A percentile compares a stretch with the other conserved stretches of the same genome.
phyloP scores from a whole-genome alignment of 2,113 vertebrate species.

The Notiomystis cincta region DNA sequence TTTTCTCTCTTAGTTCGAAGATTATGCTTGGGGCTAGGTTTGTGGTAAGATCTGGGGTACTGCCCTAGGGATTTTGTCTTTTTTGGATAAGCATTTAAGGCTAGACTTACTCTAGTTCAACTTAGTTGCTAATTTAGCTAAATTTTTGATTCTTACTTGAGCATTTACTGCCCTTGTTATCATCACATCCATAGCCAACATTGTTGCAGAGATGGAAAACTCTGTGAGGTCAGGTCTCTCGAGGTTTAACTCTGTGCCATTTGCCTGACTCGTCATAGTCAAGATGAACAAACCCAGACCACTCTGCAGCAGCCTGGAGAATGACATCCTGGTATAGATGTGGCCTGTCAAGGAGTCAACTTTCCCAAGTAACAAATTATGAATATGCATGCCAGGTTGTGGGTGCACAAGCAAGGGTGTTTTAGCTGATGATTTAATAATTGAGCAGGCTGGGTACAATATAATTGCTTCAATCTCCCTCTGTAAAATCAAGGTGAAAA shows the following conservation, averaged over 20 bases:
- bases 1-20: not conserved
- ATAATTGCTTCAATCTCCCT: not conserved
- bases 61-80: not conserved
- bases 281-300: not conserved
- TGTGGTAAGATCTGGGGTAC: not conserved
- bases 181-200: not conserved
- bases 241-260: not conserved
- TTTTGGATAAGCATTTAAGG: not conserved
- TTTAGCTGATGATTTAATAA: not conserved
- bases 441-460: not conserved
- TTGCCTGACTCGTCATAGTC: not conserved
- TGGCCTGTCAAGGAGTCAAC: not conserved
- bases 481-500: not conserved
- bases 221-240: not conserved
- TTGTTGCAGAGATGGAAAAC: not conserved
- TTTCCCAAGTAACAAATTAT: not conserved
- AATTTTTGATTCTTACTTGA: not conserved
- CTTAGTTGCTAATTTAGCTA: not conserved
- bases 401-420: not conserved
- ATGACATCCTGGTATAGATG: not conserved
- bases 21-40: not conserved
- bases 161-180: not conserved
- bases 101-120: not conserved
- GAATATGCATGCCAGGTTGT: not conserved
- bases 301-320: not conserved